A percentile compares a stretch with the other conserved stretches of the same genome.
These are phyloP conservation scores for Microctonus brassicae DNA, from an alignment of 2,888 invertebrate species.

Conservation along the genomic window DNA sequence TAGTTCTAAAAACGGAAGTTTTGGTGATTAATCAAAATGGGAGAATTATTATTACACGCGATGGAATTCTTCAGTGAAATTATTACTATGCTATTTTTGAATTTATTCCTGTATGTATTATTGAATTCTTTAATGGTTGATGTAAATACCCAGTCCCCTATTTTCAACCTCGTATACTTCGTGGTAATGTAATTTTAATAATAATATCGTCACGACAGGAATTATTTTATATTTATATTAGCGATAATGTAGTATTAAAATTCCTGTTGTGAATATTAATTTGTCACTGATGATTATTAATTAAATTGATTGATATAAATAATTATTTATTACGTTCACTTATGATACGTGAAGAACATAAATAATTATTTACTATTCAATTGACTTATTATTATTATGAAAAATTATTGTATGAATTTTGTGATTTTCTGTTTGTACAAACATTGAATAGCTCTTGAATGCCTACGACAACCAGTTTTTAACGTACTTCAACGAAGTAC, in stretches of 20 bases:
- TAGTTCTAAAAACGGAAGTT: not conserved
- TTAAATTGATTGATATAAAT: too few relatives aligned
- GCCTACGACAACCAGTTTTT: not conserved
- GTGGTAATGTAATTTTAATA: conserved; percentile 1
- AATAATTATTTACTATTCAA: too few relatives aligned
- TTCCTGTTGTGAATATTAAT: too few relatives aligned
- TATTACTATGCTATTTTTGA: not conserved
- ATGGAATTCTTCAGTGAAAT: not conserved
- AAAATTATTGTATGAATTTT: not conserved
- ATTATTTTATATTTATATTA: too few relatives aligned
- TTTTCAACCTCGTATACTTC: not conserved
- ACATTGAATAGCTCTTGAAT: conserved; percentile 4
- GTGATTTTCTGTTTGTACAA: not conserved
- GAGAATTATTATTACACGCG: conserved; percentile 8
- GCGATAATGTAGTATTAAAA: too few relatives aligned
- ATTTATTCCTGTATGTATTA: not conserved
- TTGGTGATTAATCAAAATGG: not conserved
- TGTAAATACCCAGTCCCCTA: not conserved
- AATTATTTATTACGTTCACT: too few relatives aligned
- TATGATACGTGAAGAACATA: too few relatives aligned
- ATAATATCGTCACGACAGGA: too few relatives aligned
- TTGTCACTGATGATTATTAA: too few relatives aligned
- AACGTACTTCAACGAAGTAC: not conserved
- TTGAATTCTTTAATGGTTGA: not conserved
- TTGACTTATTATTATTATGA: too few relatives aligned